Percentiles rank a stretch among this genome's conserved stretches.
phyloP scores from a whole-genome alignment of 2,797 vertebrate genomes.

The Australoheros facetus region DNA sequence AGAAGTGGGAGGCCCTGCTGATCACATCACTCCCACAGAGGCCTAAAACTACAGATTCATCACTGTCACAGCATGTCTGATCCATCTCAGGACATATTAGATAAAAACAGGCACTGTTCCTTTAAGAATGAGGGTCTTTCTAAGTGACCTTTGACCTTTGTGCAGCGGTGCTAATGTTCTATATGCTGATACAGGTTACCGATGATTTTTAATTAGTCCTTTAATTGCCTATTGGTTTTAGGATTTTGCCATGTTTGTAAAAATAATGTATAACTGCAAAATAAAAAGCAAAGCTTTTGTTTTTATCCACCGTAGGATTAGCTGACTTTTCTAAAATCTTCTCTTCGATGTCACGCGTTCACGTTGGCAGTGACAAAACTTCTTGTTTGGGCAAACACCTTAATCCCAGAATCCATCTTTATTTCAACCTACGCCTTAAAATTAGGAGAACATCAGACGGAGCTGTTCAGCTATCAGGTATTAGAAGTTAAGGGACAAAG shows the following conservation, averaged over 20 bases:
- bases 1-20: not conserved
- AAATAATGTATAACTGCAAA: constrained; percentile 10
- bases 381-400: constrained; percentile 51
- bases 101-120: not conserved
- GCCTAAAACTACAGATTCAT: not conserved
- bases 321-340: constrained; percentile 19
- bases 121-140: accelerated
- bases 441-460: constrained; percentile 62
- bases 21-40: not conserved
- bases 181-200: not conserved
- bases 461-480: constrained; percentile 37
- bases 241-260: not conserved
- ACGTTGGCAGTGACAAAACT: constrained; percentile 28
- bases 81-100: not conserved
- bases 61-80: not conserved
- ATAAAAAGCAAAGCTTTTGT: constrained; percentile 5
- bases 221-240: not conserved
- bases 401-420: constrained; percentile 62
- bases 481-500: constrained; percentile 57
- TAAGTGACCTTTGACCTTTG: not conserved
- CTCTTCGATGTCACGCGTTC: constrained; percentile 7
- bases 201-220: not conserved
- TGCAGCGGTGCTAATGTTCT: not conserved
- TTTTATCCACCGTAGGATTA: constrained; percentile 32
- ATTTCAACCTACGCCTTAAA: constrained; percentile 58